Base-by-base conservation (phyloP, 1,140 invertebrate species). In the Macrotrachela quadricornifera region DNA sequence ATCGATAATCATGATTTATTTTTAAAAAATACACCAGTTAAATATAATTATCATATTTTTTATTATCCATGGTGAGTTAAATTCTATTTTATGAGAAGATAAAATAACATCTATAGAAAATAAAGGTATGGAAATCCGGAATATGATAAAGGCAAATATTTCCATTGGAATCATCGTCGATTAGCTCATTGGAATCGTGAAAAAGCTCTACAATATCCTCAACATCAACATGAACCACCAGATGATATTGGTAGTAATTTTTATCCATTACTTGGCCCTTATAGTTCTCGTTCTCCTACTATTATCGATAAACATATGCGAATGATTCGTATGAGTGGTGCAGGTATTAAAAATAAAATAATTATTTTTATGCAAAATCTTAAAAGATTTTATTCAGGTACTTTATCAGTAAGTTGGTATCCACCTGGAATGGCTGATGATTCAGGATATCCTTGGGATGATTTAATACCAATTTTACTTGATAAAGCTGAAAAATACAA, bases 21-120 rank as follows among this genome's bases (percentile, higher is more conserved):
- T 30, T 30, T 30, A 30, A 30, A n/a, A 15, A 1, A 16, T 16
- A 39, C 48, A 14, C 17, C 37, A 14, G 41, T 52, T n/a, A 62
- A 63, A 56, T 66, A 64, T 54, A 60, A 70, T 58, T 61, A 71
- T 36, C 73, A 74, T 57, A 58, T 69, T 11, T 74, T 74, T 58
- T 74, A 74, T 55, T 74, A 74, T 59, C 64, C 69, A 8, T 74
- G 73, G 73, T 74, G 73, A 59, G 70, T 70, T 36, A 67, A 62
- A 55, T 67, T 66, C 10, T 54, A 60, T 46, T 55, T 57, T 62
- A 46, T 8, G 8, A 4, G 21, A 30, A 30, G 2, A 30, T 30
- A 8, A 4, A 30, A 4, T 2, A 30, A 30, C 2, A 30, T 4
- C 21, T 4, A 30, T 30, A 30, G 2, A 30, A 30, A n/a, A 4